These are phyloP conservation scores for Athripsodes cinereus DNA, from an alignment of 2,888 invertebrate genomes.

Conservation along the genomic window DNA sequence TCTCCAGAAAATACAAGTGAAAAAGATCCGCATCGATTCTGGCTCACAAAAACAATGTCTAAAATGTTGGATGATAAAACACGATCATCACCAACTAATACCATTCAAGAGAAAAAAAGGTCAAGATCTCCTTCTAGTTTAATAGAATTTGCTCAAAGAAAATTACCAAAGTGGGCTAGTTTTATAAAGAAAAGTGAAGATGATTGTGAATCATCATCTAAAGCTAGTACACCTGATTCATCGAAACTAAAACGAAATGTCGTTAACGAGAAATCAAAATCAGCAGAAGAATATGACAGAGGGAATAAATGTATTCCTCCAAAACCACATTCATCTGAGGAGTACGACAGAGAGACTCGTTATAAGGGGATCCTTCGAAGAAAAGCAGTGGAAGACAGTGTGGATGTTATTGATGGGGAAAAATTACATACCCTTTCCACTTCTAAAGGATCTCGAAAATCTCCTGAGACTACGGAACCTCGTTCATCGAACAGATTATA, in stretches of 20 bases:
- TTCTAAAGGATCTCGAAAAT: not conserved
- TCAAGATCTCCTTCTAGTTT: conserved; percentile 20
- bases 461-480: conserved; percentile 1
- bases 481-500: conserved; percentile 12
- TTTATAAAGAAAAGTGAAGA: conserved; percentile 23
- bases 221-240: not conserved
- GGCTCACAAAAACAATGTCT: conserved; percentile 21
- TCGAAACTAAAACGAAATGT: not conserved
- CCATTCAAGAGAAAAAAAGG: conserved; percentile 16
- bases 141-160: conserved; percentile 20
- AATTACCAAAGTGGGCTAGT: conserved; percentile 21
- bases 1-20: conserved; percentile 17
- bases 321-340: conserved; percentile 10
- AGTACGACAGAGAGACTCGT: conserved; percentile 6
- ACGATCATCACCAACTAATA: not conserved
- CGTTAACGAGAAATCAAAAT: not conserved
- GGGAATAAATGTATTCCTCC: not conserved
- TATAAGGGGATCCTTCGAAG: conserved; percentile 7
- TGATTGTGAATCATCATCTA: conserved; percentile 2
- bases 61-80: conserved; percentile 20
- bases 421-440: not conserved
- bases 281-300: conserved; percentile 5
- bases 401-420: not conserved
- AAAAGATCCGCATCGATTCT: conserved; percentile 3
- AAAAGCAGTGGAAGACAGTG: conserved; percentile 2